Percentiles rank a stretch among this genome's conserved stretches.
These are phyloP conservation scores for Rhorus exstirpatorius DNA, from an alignment of 2,888 invertebrate genomes.

Conservation along the genomic window DNA sequence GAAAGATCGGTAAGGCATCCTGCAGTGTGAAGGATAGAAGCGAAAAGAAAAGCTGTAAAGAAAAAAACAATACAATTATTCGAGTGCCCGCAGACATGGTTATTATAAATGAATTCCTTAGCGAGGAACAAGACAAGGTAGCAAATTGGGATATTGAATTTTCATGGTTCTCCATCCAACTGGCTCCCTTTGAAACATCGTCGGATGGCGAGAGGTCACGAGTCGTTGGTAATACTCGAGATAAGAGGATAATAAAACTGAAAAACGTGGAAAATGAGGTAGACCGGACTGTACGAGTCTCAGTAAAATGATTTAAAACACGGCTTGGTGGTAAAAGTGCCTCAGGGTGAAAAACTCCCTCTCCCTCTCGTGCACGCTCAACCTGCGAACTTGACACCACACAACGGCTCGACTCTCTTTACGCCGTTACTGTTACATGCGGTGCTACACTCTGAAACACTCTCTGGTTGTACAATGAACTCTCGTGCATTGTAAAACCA, in stretches of 20 bases:
- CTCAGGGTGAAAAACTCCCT: constrained; percentile 15
- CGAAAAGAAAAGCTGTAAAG: neutral
- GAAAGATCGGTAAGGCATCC: no score
- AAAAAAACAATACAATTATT: no score
- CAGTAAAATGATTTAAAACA: constrained; percentile 60
- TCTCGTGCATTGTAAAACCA: neutral
- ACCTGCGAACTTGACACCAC: constrained; percentile 61
- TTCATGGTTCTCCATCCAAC: neutral
- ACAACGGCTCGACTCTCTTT: constrained; percentile 41
- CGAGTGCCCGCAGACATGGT: neutral
- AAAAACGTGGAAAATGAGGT: constrained; percentile 16
- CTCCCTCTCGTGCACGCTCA: constrained; percentile 47
- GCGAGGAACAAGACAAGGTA: neutral
- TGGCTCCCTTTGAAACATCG: neutral
- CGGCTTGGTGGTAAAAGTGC: constrained; percentile 31
- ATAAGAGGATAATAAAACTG: constrained; percentile 50
- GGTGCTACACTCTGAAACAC: constrained; percentile 24
- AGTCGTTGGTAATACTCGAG: constrained; percentile 28
- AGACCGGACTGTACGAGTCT: constrained; percentile 23
- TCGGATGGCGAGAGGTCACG: constrained; percentile 6
- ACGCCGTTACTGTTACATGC: neutral
- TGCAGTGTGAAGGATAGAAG: neutral
- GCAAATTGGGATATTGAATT: constrained; percentile 27
- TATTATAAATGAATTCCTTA: neutral
- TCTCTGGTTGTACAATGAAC: constrained; percentile 27